These are phyloP conservation scores for Miichthys miiuy DNA, from an alignment of 2,797 vertebrate species.

Conservation along the genomic window DNA sequence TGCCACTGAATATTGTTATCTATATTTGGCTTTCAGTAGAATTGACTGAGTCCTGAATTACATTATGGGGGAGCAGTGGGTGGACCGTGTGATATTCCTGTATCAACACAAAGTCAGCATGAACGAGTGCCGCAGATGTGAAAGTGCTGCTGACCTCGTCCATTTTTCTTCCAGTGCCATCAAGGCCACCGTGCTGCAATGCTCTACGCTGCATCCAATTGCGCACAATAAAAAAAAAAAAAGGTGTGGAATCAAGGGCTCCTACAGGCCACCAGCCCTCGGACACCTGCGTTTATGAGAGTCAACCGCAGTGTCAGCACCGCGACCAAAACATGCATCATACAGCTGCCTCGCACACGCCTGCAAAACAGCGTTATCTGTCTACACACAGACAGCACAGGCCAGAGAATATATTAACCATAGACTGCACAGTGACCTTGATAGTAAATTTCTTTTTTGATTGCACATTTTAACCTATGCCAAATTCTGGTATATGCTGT, in stretches of 20 bases:
- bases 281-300: conserved; percentile 75
- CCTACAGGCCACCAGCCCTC: conserved; percentile 60
- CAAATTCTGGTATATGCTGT: conserved; percentile 42
- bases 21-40: conserved; percentile 48
- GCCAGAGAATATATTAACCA: conserved; percentile 56
- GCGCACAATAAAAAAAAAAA: conserved; percentile 67
- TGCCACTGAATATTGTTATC: conserved; percentile 46
- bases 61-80: conserved; percentile 36
- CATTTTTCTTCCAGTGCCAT: conserved; percentile 74
- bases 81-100: conserved; percentile 65
- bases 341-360: conserved; percentile 52
- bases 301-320: conserved; percentile 77
- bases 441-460: conserved; percentile 48
- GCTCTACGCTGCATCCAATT: conserved; percentile 62
- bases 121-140: conserved; percentile 67
- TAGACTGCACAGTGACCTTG: conserved; percentile 49
- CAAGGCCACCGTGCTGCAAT: conserved; percentile 73
- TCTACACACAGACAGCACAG: conserved; percentile 43
- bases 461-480: conserved; percentile 54
- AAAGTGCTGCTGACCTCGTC: conserved; percentile 80
- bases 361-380: conserved; percentile 65
- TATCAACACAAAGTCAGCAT: conserved; percentile 76
- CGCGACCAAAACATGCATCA: conserved; percentile 68
- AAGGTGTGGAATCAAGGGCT: conserved; percentile 66
- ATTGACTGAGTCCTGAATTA: conserved; percentile 55